These are phyloP conservation scores for Brevimyrus niger DNA, from an alignment of 2,113 vertebrate species.

Conservation along the genomic window DNA sequence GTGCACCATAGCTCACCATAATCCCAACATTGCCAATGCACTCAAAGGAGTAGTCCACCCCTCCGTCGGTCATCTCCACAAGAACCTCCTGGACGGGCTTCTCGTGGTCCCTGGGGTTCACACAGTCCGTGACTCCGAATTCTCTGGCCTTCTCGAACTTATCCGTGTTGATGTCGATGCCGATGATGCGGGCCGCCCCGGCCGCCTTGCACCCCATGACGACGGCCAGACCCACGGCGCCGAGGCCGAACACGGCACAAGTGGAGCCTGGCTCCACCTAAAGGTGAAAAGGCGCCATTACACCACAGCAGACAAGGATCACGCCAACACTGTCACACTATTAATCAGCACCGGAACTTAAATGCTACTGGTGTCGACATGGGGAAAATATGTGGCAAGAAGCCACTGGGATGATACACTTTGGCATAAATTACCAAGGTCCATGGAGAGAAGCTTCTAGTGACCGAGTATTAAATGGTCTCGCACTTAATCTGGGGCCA, in stretches of 20 bases:
- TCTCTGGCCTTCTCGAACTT: conserved; percentile 79
- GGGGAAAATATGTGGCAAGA: background rate
- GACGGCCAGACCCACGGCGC: conserved; percentile 77
- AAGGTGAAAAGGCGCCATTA: background rate
- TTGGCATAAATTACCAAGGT: background rate
- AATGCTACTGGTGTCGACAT: background rate
- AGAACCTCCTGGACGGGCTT: conserved; percentile 79
- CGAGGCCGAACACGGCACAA: conserved; percentile 79
- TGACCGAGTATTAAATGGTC: background rate
- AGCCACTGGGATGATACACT: background rate
- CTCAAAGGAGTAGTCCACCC: conserved; percentile 87
- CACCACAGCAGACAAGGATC: background rate
- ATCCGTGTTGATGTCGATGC: conserved; percentile 66
- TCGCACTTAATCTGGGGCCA: background rate
- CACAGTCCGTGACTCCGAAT: conserved; percentile 75
- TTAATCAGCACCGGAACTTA: background rate
- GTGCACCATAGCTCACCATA: conserved; percentile 65
- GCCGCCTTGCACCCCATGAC: conserved; percentile 79
- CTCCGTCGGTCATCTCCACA: conserved; percentile 70
- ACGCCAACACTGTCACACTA: background rate
- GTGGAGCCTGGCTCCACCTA: conserved; percentile 87
- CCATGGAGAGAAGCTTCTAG: background rate
- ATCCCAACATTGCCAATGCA: conserved; percentile 70
- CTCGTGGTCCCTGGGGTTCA: conserved; percentile 76
- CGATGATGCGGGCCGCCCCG: conserved; percentile 83